Evolutionary conservation across 2,888 invertebrate genomes (phyloP).

Genomic region (Stenoptilia bipunctidactyla): DNA sequence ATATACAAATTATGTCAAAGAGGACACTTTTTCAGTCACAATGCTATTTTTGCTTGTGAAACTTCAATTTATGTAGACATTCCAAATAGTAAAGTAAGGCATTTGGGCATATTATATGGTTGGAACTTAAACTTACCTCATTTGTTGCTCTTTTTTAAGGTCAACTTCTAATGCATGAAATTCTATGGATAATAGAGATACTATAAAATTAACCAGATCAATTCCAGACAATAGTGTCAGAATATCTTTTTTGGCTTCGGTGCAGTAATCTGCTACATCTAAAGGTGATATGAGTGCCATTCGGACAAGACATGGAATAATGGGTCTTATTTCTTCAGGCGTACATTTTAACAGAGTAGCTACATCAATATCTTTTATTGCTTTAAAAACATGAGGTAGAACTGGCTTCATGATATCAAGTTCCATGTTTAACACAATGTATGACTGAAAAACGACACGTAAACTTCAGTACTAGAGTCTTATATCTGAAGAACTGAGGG

Average conservation of each 20-base stretch:
- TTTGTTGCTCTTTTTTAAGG: constrained; percentile 91
- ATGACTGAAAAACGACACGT: too few relatives aligned
- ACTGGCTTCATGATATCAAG: constrained; percentile 66
- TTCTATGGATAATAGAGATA: constrained; percentile 92
- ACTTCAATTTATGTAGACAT: too few relatives aligned
- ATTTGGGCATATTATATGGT: too few relatives aligned
- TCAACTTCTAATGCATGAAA: constrained; percentile 94
- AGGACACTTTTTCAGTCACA: not conserved
- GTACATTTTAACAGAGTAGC: constrained; percentile 78
- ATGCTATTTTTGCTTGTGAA: not conserved
- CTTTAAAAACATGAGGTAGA: constrained; percentile 79
- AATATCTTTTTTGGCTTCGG: constrained; percentile 87
- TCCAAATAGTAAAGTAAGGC: too few relatives aligned
- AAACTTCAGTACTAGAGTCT: too few relatives aligned
- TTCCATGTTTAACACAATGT: constrained; percentile 35
- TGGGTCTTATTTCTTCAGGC: constrained; percentile 86
- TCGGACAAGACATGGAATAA: constrained; percentile 91
- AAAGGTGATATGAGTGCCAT: constrained; percentile 91
- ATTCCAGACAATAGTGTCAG: constrained; percentile 91
- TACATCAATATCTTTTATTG: constrained; percentile 87
- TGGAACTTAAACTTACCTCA: constrained; percentile 74
- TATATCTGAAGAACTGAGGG: too few relatives aligned
- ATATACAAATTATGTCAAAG: too few relatives aligned
- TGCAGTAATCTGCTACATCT: constrained; percentile 87
- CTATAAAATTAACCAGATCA: constrained; percentile 94